A percentile compares a stretch with the other conserved stretches of the same genome.
Conservation (phyloP, 2,888 invertebrate species). For the Acleris cristana region DNA sequence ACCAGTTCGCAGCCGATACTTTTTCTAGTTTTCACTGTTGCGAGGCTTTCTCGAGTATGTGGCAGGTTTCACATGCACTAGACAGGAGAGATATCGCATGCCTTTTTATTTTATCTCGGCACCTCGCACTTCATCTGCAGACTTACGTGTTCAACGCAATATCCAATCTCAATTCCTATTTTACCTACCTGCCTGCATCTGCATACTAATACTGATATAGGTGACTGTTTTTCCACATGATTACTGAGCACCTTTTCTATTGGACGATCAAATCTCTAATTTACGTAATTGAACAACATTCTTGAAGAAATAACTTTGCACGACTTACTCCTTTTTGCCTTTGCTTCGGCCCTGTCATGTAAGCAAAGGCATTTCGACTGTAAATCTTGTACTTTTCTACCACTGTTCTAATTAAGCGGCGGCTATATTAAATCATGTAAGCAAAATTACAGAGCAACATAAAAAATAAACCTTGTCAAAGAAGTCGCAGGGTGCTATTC, state of each 20-base stretch:
- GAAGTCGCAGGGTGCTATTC: constrained; percentile 5
- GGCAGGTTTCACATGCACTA: constrained; percentile 54
- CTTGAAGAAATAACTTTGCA: constrained; percentile 22
- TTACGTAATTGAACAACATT: constrained; percentile 13
- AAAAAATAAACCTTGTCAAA: constrained; percentile 20
- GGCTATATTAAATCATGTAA: constrained; percentile 44
- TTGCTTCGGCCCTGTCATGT: constrained; percentile 40
- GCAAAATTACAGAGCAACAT: constrained; percentile 16
- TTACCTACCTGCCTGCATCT: too few relatives aligned
- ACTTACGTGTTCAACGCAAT: neutral
- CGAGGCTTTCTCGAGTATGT: constrained; percentile 25
- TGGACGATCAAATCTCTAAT: neutral
- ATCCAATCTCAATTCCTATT: neutral
- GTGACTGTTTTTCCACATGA: neutral
- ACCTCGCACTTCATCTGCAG: constrained; percentile 1
- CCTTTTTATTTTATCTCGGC: constrained; percentile 31
- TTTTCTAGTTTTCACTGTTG: constrained; percentile 31
- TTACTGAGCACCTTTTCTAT: neutral
- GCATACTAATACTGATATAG: neutral
- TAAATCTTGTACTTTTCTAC: constrained; percentile 37
- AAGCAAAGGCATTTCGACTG: constrained; percentile 41
- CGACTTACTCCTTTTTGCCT: constrained; percentile 20
- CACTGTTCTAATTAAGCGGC: constrained; percentile 47
- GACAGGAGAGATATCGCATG: constrained; percentile 42
- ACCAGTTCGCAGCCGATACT: constrained; percentile 4